Percentiles rank a stretch among this genome's conserved stretches.
These are phyloP conservation scores for Linnaemya vulpina DNA, from an alignment of 2,888 invertebrate genomes.

Conservation along the genomic window DNA sequence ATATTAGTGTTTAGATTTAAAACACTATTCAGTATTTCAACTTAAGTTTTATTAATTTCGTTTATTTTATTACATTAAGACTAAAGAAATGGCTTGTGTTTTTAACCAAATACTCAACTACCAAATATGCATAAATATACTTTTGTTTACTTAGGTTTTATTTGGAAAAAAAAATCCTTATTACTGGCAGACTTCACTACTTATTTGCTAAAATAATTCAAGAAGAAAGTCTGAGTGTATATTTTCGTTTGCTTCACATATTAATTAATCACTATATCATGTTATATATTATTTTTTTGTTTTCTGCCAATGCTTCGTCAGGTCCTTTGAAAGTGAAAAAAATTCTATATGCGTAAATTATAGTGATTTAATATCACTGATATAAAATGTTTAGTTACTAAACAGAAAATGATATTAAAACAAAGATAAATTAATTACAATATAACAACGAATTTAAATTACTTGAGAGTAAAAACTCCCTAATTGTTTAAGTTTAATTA, in stretches of 20 bases:
- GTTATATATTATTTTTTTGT: too few species aligned
- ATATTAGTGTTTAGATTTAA: neutral
- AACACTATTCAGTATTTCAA: neutral
- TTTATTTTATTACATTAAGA: neutral
- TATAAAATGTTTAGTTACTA: slow-evolving; percentile 1
- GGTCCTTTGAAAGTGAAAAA: neutral
- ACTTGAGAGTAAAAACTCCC: slow-evolving; percentile 46
- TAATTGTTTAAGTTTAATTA: neutral
- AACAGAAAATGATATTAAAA: neutral
- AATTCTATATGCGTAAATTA: neutral
- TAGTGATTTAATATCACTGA: too few species aligned
- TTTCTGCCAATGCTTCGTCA: too few species aligned
- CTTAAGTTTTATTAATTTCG: too few species aligned
- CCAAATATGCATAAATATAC: slow-evolving; percentile 13
- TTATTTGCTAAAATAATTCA: too few species aligned
- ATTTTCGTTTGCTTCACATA: too few species aligned
- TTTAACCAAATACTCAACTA: slow-evolving; percentile 24
- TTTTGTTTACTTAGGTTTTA: too few species aligned
- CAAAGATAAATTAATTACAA: slow-evolving; percentile 46
- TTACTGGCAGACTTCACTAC: too few species aligned
- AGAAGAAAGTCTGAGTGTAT: too few species aligned
- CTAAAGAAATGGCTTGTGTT: neutral
- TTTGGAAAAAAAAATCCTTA: too few species aligned
- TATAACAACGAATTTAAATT: slow-evolving; percentile 63
- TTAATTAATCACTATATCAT: too few species aligned